Conservation (phyloP, 2,888 invertebrate genomes). For the Troglohyphantes excavatus region DNA sequence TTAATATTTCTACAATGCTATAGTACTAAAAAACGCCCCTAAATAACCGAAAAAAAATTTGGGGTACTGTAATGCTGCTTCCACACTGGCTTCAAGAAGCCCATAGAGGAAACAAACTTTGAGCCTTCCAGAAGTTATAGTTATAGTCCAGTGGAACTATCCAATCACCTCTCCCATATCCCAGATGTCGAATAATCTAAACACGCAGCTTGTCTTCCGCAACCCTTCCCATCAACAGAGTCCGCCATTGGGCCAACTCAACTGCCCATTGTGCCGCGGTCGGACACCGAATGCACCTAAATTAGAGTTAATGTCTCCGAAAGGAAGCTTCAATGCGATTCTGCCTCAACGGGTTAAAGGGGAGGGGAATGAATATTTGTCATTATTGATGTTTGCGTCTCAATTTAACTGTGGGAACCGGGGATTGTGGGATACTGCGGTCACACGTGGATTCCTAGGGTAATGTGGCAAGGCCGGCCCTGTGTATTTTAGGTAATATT, state of each 20-base stretch:
- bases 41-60: too few relatives aligned
- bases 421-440: too few relatives aligned
- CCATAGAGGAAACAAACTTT: too few relatives aligned
- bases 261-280: neutral
- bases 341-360: neutral
- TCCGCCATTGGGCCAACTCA: neutral
- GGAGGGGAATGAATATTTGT: neutral
- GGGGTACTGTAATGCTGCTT: too few relatives aligned
- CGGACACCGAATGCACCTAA: neutral
- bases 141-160: too few relatives aligned
- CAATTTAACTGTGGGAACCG: constrained; percentile 23
- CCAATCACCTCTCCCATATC: neutral
- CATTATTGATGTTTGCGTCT: neutral
- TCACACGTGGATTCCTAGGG: too few relatives aligned
- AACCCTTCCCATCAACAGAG: neutral
- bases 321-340: neutral
- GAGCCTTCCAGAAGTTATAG: too few relatives aligned
- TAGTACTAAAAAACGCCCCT: too few relatives aligned
- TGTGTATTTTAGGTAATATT: too few relatives aligned
- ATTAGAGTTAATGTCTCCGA: constrained; percentile 21
- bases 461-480: too few relatives aligned
- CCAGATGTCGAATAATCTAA: constrained; percentile 41
- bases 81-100: too few relatives aligned
- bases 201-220: constrained; percentile 3
- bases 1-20: too few relatives aligned